phyloP scores from a whole-genome alignment of 2,113 vertebrate species.

The Genyomyrus donnyi region DNA sequence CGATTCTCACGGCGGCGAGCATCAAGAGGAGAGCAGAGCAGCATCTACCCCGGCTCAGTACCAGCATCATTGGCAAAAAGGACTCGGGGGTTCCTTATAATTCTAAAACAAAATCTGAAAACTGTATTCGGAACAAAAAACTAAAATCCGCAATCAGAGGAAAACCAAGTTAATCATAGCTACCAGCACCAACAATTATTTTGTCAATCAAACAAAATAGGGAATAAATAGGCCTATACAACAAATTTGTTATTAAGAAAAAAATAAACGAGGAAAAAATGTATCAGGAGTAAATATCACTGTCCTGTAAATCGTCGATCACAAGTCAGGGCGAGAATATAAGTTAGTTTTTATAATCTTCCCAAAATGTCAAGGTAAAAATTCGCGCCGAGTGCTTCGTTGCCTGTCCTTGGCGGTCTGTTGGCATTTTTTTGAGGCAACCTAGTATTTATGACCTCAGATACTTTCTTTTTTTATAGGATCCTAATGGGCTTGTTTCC shows the following conservation, averaged over 20 bases:
- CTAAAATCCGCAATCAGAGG: not conserved
- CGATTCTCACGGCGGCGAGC: constrained; percentile 71
- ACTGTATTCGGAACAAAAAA: not conserved
- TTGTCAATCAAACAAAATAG: not conserved
- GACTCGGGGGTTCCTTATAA: not conserved
- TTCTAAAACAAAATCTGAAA: constrained; percentile 7
- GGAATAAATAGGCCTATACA: not conserved
- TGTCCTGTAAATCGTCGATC: not conserved
- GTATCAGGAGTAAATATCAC: not conserved
- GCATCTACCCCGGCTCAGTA: constrained; percentile 67
- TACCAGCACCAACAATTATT: not conserved
- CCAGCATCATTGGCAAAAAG: constrained; percentile 59
- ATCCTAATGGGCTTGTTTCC: constrained; percentile 53
- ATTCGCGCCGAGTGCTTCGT: constrained; percentile 26
- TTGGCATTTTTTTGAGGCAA: constrained; percentile 41
- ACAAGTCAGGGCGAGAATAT: not conserved
- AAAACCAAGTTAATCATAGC: not conserved
- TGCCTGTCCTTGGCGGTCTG: constrained; percentile 38
- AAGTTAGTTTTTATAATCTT: constrained; percentile 16
- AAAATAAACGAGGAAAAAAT: not conserved
- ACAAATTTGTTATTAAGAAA: not conserved
- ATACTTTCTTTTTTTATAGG: constrained; percentile 65
- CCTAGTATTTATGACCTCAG: constrained; percentile 54
- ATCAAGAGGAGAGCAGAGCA: constrained; percentile 71
- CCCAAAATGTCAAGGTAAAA: constrained; percentile 27